A percentile compares a stretch with the other conserved stretches of the same genome.
These are phyloP conservation scores for Symphodus melops DNA, from an alignment of 2,113 vertebrate genomes.

Conservation along the genomic window DNA sequence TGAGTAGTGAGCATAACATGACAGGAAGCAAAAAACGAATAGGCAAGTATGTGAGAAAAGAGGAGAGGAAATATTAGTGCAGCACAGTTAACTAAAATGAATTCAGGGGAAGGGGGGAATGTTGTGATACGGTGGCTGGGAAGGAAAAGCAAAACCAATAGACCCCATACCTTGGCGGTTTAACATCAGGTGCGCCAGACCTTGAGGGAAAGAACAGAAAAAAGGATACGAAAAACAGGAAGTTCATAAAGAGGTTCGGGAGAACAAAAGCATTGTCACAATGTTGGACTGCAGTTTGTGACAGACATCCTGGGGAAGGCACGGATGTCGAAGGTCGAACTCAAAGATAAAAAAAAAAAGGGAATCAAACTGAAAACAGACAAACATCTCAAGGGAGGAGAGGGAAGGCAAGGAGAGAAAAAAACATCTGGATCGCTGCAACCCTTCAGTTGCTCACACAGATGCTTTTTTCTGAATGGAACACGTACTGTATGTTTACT, in stretches of 20 bases:
- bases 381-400: conserved; percentile 78
- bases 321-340: conserved; percentile 86
- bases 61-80: conserved; percentile 79
- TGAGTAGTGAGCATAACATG: conserved; percentile 83
- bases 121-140: conserved; percentile 74
- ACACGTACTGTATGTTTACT: conserved; percentile 84
- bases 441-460: conserved; percentile 83
- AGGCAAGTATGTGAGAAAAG: conserved; percentile 71
- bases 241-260: conserved; percentile 88
- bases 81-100: conserved; percentile 77
- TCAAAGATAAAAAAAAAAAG: conserved; percentile 73
- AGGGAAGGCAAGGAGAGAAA: conserved; percentile 77
- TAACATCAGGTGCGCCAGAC: conserved; percentile 90
- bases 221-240: conserved; percentile 87
- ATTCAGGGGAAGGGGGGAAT: conserved; percentile 59
- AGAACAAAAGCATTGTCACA: conserved; percentile 88
- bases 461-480: conserved; percentile 90
- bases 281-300: conserved; percentile 90
- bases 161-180: conserved; percentile 89
- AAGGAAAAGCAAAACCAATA: conserved; percentile 81
- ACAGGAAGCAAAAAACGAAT: conserved; percentile 77
- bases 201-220: conserved; percentile 89
- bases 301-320: conserved; percentile 88
- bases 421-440: conserved; percentile 87
- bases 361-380: conserved; percentile 78